Evolutionary conservation across 2,797 vertebrate species (phyloP).

Genomic region (Setipinna tenuifilis): DNA sequence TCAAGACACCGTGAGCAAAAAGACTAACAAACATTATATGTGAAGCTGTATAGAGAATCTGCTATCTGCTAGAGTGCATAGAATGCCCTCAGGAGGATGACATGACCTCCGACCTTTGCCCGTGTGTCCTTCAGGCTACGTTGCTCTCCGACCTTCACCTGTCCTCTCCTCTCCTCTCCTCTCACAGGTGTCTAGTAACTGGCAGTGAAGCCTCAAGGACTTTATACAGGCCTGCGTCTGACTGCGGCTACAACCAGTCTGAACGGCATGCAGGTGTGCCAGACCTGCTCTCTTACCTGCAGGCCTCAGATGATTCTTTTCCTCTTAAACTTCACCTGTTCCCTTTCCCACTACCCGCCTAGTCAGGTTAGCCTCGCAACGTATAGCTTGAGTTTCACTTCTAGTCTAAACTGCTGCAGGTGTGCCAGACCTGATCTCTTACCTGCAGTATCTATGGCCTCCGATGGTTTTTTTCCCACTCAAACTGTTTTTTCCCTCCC

Average conservation of each 20-base stretch:
- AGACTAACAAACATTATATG: not conserved
- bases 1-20: not conserved
- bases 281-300: not conserved
- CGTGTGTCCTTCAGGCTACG: no score
- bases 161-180: not conserved
- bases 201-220: not conserved
- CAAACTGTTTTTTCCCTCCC: not conserved
- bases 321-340: not conserved
- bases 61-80: not conserved
- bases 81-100: not conserved
- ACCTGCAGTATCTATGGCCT: not conserved
- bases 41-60: not conserved
- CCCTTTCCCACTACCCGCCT: not conserved
- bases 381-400: no score
- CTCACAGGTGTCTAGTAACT: not conserved
- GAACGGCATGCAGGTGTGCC: not conserved
- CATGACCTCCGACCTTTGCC: no score
- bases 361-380: no score
- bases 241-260: not conserved
- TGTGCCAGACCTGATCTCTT: not conserved
- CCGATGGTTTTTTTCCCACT: not conserved
- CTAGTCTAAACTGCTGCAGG: not conserved
- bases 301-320: not conserved
- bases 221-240: no score
- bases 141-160: not conserved